phyloP scores from a whole-genome alignment of 2,888 invertebrate genomes.

The Philereme vetulata region DNA sequence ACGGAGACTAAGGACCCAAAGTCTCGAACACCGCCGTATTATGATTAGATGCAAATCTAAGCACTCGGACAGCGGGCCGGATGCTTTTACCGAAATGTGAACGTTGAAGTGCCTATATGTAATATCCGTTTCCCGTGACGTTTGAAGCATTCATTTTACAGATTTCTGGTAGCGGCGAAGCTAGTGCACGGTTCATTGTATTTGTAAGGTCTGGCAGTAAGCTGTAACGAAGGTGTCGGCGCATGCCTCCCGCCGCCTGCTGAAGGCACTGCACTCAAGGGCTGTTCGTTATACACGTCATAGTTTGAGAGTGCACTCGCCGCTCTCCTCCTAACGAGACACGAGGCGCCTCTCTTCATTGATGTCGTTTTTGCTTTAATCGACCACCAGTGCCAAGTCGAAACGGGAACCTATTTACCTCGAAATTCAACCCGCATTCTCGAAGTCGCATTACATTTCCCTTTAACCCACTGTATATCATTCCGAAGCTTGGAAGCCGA shows the following conservation, averaged over 20 bases:
- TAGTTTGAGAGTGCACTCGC: conserved; percentile 73
- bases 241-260: conserved; percentile 62
- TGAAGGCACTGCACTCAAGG: conserved; percentile 59
- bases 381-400: conserved; percentile 55
- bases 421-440: conserved; percentile 41
- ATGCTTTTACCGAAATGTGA: conserved; percentile 2
- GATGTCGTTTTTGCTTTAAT: conserved; percentile 70
- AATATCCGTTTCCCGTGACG: no score
- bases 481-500: no score
- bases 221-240: conserved; percentile 57
- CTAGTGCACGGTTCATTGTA: conserved; percentile 10
- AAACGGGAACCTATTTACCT: conserved; percentile 43
- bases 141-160: no score
- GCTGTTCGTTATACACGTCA: conserved; percentile 77
- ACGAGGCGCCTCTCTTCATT: conserved; percentile 69
- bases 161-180: not conserved
- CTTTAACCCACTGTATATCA: conserved; percentile 33
- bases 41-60: conserved; percentile 20
- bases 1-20: no score
- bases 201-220: conserved; percentile 21
- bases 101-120: not conserved
- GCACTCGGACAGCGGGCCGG: not conserved
- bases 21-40: no score
- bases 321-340: conserved; percentile 72
- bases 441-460: conserved; percentile 38